A percentile compares a stretch with the other conserved stretches of the same genome.
phyloP scores from a whole-genome alignment of 2,797 vertebrate species.

The Pyrocephalus nanus region DNA sequence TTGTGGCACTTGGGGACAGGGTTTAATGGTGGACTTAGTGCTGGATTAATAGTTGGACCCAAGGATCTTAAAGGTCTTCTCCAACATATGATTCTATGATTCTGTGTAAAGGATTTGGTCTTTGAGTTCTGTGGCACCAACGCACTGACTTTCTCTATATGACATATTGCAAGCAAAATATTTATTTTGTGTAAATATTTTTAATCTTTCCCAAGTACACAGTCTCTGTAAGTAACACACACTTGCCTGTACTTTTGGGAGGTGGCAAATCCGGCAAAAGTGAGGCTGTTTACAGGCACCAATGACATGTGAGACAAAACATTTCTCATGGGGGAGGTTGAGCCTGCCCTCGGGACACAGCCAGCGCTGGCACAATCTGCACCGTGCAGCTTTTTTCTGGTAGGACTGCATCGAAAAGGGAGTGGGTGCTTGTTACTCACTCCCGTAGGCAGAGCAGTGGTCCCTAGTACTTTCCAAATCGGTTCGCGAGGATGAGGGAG shows the following conservation, averaged over 20 bases:
- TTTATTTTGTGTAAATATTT: neutral
- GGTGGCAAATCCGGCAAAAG: neutral
- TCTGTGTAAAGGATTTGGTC: neutral
- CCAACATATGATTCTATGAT: neutral
- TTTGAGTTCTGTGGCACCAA: neutral
- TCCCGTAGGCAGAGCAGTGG: fast-evolving
- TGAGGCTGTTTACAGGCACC: neutral
- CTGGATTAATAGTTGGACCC: neutral
- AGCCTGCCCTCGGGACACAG: neutral
- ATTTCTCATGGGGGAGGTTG: neutral
- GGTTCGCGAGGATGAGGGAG: neutral
- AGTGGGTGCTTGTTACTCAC: neutral
- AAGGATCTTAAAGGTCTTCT: neutral
- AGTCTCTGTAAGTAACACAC: neutral
- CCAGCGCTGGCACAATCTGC: neutral
- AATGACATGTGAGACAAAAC: neutral
- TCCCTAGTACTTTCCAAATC: fast-evolving
- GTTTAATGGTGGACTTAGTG: neutral
- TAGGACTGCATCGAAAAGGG: neutral
- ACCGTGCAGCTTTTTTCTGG: fast-evolving
- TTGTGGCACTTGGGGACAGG: neutral
- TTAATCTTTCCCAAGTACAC: neutral
- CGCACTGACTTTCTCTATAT: neutral
- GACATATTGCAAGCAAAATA: neutral
- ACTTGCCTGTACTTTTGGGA: neutral